phyloP scores from a whole-genome alignment of 2,797 vertebrate genomes.

The Trachops cirrhosus region DNA sequence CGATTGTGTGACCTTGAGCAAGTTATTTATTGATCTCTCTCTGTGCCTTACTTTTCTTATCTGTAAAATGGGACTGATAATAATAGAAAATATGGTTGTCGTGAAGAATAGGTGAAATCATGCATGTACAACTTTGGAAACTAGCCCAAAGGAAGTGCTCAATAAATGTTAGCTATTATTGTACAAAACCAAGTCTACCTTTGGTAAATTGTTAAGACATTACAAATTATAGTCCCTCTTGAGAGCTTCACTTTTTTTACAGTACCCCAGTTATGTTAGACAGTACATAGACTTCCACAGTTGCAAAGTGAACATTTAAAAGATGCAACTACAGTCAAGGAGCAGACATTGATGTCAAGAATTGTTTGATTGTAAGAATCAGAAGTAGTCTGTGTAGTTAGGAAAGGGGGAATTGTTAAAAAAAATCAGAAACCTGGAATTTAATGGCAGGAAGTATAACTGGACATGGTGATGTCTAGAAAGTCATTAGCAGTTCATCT shows the following conservation, averaged over 20 bases:
- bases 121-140: not conserved
- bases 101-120: not conserved
- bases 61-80: not conserved
- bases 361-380: slow-evolving; percentile 24
- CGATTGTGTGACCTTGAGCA: not conserved
- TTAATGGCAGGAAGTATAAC: not conserved
- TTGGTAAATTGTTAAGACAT: not conserved
- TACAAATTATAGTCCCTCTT: not conserved
- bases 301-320: slow-evolving; percentile 32
- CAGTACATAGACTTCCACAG: not conserved
- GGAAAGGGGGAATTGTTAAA: slow-evolving; percentile 6
- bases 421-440: not conserved
- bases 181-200: not conserved
- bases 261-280: not conserved
- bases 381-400: not conserved
- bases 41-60: not conserved
- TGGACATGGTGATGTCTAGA: not conserved
- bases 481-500: not conserved
- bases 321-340: not conserved
- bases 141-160: not conserved
- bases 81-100: not conserved
- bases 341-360: not conserved
- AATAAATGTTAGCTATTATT: not conserved
- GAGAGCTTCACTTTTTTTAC: not conserved
- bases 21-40: not conserved